Base-by-base conservation (phyloP, 2,888 invertebrate genomes). In the Plebejus melissa region DNA sequence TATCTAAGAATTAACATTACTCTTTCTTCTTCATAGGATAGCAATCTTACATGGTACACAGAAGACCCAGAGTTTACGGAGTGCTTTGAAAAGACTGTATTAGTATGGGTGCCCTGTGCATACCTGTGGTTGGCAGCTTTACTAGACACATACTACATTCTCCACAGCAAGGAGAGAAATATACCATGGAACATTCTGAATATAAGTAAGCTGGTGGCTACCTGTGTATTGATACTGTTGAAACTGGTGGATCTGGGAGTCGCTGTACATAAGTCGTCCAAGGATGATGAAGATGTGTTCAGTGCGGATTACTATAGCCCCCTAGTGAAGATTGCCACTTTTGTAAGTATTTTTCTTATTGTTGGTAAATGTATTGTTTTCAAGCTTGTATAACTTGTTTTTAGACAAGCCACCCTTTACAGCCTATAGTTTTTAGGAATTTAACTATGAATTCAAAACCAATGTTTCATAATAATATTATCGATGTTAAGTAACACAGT, bases 11-110 rank as follows among this genome's bases (percentile, higher is more conserved):
- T 13, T 65, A 65, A 65, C 65, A 65, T 28, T 3, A 2, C 60
- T 65, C 32, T 60, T 28, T 65, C 22, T 65, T 65, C 1, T 65
- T 65, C 16, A 4, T 93, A 99, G 99, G 96, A 98, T 91, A 85
- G 90, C 80, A 94, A 95, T 80, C 84, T 96, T 82, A 95, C 97
- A 76, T 98, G 98, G 98, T 86, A 96, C 84, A 96, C 98, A 28
- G 93, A 95, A 7, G 94, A 96, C 87, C 99, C 98, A 58, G 96
- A 97, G 85, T 94, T 99, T 80, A 97, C 99, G 79, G 95, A 95
- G 85, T 99, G 99, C 89, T 98, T 99, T 89, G 97, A 98, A 90
- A 96, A 97, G 87, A 98, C 99, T 0, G 96, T 97, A 0, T 90
- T 99, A 46, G 94, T 98, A 74, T 99, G 99, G 98, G 90, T 95